Percentiles rank a stretch among this genome's conserved stretches.
Evolutionary conservation across 2,888 invertebrate species (phyloP).

Genomic region (Pseudanteris insignis): DNA sequence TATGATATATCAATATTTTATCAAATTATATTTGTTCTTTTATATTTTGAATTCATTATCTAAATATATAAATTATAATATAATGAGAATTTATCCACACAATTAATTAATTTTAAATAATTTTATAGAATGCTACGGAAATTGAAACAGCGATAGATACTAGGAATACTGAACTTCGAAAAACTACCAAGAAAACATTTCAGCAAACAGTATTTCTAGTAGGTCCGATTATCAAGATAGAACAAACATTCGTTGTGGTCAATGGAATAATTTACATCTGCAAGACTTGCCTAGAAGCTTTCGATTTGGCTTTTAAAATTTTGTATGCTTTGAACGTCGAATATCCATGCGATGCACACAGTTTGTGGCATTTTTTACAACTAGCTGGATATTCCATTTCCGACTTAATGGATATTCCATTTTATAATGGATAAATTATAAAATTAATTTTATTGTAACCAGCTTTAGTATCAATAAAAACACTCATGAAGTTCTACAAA

Average conservation of each 20-base stretch:
- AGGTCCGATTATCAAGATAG: background rate
- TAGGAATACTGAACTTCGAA: background rate
- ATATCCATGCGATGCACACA: conserved; percentile 5
- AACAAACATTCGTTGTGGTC: conserved; percentile 10
- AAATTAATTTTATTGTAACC: too few relatives aligned
- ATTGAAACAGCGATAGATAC: background rate
- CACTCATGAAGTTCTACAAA: too few relatives aligned
- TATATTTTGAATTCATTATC: too few relatives aligned
- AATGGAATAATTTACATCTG: conserved; percentile 1
- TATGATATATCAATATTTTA: too few relatives aligned
- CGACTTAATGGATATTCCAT: background rate
- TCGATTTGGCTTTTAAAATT: conserved; percentile 12
- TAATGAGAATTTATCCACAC: too few relatives aligned
- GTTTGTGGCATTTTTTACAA: conserved; percentile 11
- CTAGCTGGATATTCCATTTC: conserved; percentile 1
- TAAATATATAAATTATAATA: too few relatives aligned
- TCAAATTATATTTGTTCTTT: too few relatives aligned
- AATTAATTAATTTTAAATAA: too few relatives aligned
- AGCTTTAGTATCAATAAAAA: too few relatives aligned
- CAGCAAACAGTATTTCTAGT: conserved; percentile 5
- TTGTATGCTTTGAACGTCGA: conserved; percentile 4
- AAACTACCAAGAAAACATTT: conserved; percentile 2
- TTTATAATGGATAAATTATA: too few relatives aligned
- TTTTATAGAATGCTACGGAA: conserved; percentile 1
- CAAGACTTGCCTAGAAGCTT: conserved; percentile 3